Percentiles rank a stretch among this genome's conserved stretches.
Conservation (phyloP, 2,113 vertebrate genomes). For the Passer montanus region DNA sequence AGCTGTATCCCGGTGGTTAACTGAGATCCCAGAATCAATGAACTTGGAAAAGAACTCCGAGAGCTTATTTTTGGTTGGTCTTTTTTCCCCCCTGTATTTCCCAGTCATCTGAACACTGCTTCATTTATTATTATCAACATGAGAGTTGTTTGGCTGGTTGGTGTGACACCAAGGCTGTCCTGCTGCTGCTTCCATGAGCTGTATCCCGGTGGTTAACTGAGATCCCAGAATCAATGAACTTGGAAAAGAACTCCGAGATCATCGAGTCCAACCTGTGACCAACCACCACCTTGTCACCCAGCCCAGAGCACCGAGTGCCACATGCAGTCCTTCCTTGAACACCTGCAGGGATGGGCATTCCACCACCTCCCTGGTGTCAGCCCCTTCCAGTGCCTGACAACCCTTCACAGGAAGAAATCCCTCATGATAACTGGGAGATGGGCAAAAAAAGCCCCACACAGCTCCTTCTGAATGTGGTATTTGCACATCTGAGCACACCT, state of each 20-base stretch:
- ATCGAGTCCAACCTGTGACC: background rate
- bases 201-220: accelerated
- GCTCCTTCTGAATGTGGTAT: background rate
- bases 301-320: background rate
- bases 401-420: background rate
- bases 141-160: background rate
- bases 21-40: background rate
- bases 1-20: accelerated
- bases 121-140: background rate
- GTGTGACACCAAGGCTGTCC: accelerated
- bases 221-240: background rate
- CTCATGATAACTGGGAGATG: background rate
- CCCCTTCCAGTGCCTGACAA: background rate
- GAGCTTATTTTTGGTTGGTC: background rate
- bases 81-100: background rate
- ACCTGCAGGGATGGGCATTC: background rate
- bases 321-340: background rate
- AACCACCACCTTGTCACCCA: background rate
- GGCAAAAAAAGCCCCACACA: background rate
- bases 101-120: background rate
- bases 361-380: background rate
- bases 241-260: background rate
- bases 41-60: background rate
- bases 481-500: background rate
- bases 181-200: accelerated